Base-by-base conservation (phyloP, 2,888 invertebrate genomes). In the Archips xylosteana region DNA sequence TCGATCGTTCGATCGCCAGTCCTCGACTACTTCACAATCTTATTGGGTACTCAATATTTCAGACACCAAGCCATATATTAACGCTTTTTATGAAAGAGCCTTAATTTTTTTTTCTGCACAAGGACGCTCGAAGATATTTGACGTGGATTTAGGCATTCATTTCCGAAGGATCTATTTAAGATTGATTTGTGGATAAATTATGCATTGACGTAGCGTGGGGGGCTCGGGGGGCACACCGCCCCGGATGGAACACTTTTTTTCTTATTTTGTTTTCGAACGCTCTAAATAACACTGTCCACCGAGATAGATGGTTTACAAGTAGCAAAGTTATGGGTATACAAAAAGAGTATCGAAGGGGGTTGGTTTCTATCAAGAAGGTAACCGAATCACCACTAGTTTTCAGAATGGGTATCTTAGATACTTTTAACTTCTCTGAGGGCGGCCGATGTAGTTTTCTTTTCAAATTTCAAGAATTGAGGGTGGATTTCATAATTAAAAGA, bases 1-100 rank as follows among this genome's bases (percentile, higher is more conserved):
- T 70, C 69, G 76, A 73, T 71, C 75, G 54, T 60, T 65, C 12
- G 36, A 61, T 69, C 36, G 65, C 59, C 71, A n/a, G 65, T 60
- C 60, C 49, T 49, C 39, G 32, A 23, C 57, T 2, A 57, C 47
- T 47, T 15, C 39, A 60, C 47, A 47, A 32, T 42, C 34, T 60
- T 45, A 49, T 71, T 71, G 32, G 39, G 65, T 65, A 60, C 39
- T 71, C 45, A 23, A 64, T 57, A 36, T 34, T 10, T 54, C 23
- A 15, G 8, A 8, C 54, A 15, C 13, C 49, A 49, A n/a, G 23
- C 39, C 10, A 36, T 3, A 45, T n/a, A n/a, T n/a, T n/a, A n/a
- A n/a, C 23, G 64, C 64, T 32, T 64, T 64, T 34, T 34, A 34
- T 15, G 23, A 15, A 54, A 54, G 23, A 23, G 5, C 39, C 39